A percentile compares a stretch with the other conserved stretches of the same genome.
These are phyloP conservation scores for Nephrotoma guestfalica DNA, from an alignment of 2,888 invertebrate genomes.

Conservation along the genomic window DNA sequence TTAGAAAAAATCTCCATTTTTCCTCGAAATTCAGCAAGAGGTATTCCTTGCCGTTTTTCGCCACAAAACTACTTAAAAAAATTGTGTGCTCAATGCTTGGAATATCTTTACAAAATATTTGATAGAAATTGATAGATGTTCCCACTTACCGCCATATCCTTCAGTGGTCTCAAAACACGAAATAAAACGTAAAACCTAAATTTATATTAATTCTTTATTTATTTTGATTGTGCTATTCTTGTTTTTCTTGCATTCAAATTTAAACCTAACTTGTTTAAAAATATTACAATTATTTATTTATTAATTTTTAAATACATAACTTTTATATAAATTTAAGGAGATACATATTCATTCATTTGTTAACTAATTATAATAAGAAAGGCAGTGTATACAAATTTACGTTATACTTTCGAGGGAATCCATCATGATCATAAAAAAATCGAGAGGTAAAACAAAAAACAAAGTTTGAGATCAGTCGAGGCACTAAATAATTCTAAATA, in stretches of 20 bases:
- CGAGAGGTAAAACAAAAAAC: background rate
- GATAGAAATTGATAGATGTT: too few relatives aligned
- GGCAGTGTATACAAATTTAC: background rate
- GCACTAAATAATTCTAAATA: background rate
- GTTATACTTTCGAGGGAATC: background rate
- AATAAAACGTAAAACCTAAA: background rate
- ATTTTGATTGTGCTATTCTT: background rate
- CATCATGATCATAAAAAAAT: background rate
- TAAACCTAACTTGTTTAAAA: background rate
- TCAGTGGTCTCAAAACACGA: too few relatives aligned
- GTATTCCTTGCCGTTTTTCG: too few relatives aligned
- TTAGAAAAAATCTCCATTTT: too few relatives aligned
- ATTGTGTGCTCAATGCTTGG: too few relatives aligned
- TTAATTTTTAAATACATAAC: background rate
- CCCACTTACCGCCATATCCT: too few relatives aligned
- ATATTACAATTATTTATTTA: background rate
- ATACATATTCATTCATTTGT: background rate
- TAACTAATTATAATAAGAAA: background rate
- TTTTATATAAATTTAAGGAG: background rate
- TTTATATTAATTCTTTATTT: background rate
- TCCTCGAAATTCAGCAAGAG: too few relatives aligned
- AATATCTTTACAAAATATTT: too few relatives aligned
- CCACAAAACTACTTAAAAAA: too few relatives aligned
- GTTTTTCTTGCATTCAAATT: background rate
- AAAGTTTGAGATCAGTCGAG: background rate